Evolutionary conservation across 1,140 invertebrate species (phyloP), one percentile per base, ranked within the genome.

Genomic region (Mizuhopecten yessoensis): DNA sequence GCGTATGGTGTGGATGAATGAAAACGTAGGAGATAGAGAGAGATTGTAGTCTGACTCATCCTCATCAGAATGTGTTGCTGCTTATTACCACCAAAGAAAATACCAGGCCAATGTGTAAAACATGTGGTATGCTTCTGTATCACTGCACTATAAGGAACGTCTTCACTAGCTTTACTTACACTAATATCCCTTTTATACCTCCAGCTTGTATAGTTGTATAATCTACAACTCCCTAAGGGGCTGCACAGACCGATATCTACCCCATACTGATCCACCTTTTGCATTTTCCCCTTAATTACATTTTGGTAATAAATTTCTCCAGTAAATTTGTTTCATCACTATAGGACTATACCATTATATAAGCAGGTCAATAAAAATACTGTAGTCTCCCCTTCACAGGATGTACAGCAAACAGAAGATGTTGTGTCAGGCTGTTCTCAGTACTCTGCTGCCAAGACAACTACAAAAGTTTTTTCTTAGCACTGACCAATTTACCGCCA

Each of bases 31-130:
- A 75, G 57, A 75, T 75, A 75, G 57, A 75, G 57, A 75, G 23
- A 75, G 57, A 75, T 75, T 75, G 57, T 29, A 29, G n/a, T 20
- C 45, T 75, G 57, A 75, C 57, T 75, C 57, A 75, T 75, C 57
- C 57, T 75, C 57, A 75, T 29, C 57, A 75, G 57, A 75, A 75
- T 75, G 57, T 75, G 57, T 75, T 75, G 57, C n/a, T 75, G 57
- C 57, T 29, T 75, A 75, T 75, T 75, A 75, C 57, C 57, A 75
- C 57, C 17, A n/a, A 75, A 29, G 57, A 75, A 75, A 75, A 75
- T 75, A 75, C 57, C 57, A 75, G 57, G 57, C 57, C 57, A 75
- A 75, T 75, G 57, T 75, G 57, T 75, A 75, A 75, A 75, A 75
- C 57, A 75, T 75, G 57, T 75, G 57, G 57, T 75, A 57, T 57